Evolutionary conservation across 1,140 invertebrate genomes (phyloP).

Genomic region (Colletes latitarsis): DNA sequence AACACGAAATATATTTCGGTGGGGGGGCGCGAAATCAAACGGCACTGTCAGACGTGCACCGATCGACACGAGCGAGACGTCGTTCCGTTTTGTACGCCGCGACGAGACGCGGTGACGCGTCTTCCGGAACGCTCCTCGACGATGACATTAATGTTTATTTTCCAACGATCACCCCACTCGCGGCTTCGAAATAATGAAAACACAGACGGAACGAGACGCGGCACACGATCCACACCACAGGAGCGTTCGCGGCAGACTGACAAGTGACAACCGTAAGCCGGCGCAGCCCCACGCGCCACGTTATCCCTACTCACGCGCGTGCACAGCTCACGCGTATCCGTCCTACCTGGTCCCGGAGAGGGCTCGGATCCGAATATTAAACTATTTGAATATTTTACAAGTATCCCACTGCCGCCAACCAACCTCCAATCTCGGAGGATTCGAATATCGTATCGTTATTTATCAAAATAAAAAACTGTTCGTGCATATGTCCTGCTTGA

Average conservation of each 20-base stretch:
- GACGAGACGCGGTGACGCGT: constrained; percentile 52
- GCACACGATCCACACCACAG: constrained; percentile 23
- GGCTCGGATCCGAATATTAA: no score
- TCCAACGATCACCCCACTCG: constrained; percentile 3
- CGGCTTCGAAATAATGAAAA: neutral
- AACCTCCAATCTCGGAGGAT: no score
- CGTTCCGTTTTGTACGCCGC: constrained; percentile 14
- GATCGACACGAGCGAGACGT: neutral
- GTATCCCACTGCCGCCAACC: no score
- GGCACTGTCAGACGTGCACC: neutral
- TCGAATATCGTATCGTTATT: no score
- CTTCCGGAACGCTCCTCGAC: constrained; percentile 21
- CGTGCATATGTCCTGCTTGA: no score
- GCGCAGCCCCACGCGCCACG: constrained; percentile 59
- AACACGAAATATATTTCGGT: neutral
- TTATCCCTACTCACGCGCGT: constrained; percentile 42
- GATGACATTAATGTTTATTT: constrained; percentile 56
- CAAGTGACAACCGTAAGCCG: constrained; percentile 68
- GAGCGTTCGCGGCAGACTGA: constrained; percentile 71
- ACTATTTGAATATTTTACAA: no score
- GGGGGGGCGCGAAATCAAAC: constrained; percentile 2
- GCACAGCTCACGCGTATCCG: constrained; percentile 33
- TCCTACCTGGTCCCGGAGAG: neutral
- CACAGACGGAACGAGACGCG: neutral
- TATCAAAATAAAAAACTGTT: no score